Base-by-base conservation (phyloP, 1,140 invertebrate genomes). In the Drosophila setifemur region DNA sequence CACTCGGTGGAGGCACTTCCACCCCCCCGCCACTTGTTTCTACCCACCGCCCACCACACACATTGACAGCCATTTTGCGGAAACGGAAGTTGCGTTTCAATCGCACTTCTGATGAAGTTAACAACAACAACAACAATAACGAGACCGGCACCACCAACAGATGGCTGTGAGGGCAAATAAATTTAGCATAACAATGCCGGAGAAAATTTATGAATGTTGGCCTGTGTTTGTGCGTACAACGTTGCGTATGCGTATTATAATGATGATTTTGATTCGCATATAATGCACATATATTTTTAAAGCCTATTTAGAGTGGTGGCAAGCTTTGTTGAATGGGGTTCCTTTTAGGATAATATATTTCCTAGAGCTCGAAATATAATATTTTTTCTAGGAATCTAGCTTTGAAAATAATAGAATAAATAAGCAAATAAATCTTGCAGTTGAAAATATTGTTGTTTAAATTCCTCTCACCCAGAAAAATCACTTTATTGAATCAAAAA, bases 121-220 rank as follows among this genome's bases (percentile, higher is more conserved):
- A 9, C 47, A 57, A 49, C 69, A 69, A 52, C 49, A 69, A 40
- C 52, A 48, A 60, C 37, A 68, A 47, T 19, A 44, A 37, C 11
- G 14, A 12, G 12, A 6, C 33, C 11, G 14, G 31, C 33, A 6
- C 33, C 43, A 48, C 29, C 47, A 14, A 54, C 37, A 64, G 43
- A 42, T 58, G 77, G 63, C 75, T 75, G 23, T 33, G 45, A 70
- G 57, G 71, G 47, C 70, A 83, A 83, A 83, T 83, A 83, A 83
- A 77, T 83, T 83, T 83, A 67, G 78, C 78, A 83, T 74, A 83
- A 83, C 78, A 83, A 83, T 83, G 58, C 72, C 61, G 42, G 48
- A n/a, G 58, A 18, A 83, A 83, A 73, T 73, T 73, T 73, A 33
- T 67, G 33, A 45, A 18, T 35, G 14, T 58, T 48, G 33, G 64